Evolutionary conservation across 2,113 vertebrate genomes (phyloP).

Genomic region (Thalassoma bifasciatum): DNA sequence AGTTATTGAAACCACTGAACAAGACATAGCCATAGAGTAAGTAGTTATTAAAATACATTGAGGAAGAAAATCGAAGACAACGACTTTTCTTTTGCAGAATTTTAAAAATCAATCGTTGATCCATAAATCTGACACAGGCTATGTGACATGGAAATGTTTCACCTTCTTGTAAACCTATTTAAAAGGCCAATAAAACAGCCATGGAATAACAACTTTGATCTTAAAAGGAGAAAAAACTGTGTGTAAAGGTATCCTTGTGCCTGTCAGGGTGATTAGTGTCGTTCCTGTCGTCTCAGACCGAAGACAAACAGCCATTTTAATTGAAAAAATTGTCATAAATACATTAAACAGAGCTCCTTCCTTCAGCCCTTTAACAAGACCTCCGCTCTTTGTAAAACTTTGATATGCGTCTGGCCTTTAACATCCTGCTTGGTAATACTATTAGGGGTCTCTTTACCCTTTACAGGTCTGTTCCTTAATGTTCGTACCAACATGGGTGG

Average conservation of each 20-base stretch:
- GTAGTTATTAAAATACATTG: constrained; percentile 17
- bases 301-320: constrained; percentile 58
- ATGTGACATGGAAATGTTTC: not conserved
- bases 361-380: constrained; percentile 57
- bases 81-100: constrained; percentile 21
- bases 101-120: not conserved
- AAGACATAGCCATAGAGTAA: constrained; percentile 12
- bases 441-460: constrained; percentile 70
- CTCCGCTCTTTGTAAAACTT: constrained; percentile 65
- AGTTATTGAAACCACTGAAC: not conserved
- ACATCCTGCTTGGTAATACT: constrained; percentile 58
- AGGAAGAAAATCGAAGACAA: constrained; percentile 12
- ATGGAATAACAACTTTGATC: not conserved
- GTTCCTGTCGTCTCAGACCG: constrained; percentile 3
- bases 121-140: constrained; percentile 30
- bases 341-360: constrained; percentile 50
- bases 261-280: constrained; percentile 14
- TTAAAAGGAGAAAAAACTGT: not conserved
- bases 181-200: not conserved
- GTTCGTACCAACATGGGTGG: constrained; percentile 65
- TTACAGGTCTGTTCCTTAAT: constrained; percentile 62
- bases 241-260: not conserved
- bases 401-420: constrained; percentile 73
- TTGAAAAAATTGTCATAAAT: constrained; percentile 62
- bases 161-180: not conserved